A percentile compares a stretch with the other conserved stretches of the same genome.
Conservation (phyloP, 2,888 invertebrate genomes). For the Megaustenia siamemsis region DNA sequence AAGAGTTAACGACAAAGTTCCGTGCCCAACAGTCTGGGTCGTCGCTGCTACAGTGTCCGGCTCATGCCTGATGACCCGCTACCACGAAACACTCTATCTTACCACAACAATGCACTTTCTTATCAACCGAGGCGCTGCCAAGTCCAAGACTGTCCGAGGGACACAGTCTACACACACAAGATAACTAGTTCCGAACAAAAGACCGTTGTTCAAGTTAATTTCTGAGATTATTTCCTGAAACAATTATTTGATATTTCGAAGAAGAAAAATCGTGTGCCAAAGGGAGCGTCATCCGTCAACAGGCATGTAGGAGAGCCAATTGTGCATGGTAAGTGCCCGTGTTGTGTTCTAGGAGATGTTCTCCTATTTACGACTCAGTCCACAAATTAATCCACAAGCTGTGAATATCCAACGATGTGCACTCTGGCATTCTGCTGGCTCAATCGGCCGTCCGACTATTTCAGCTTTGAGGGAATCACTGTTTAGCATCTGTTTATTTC, state of each 20-base stretch:
- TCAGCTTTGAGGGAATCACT: slow-evolving; percentile 40
- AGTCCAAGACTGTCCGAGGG: too few relatives aligned
- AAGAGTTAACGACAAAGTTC: background rate
- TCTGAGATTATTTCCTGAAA: background rate
- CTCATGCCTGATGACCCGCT: too few relatives aligned
- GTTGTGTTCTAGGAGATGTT: slow-evolving; percentile 4
- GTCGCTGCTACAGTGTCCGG: too few relatives aligned
- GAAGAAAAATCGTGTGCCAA: background rate
- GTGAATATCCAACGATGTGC: slow-evolving; percentile 44
- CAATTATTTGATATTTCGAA: background rate
- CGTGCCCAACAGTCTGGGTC: too few relatives aligned
- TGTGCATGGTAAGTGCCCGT: slow-evolving; percentile 29
- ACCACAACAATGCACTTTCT: too few relatives aligned
- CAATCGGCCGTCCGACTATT: slow-evolving; percentile 46
- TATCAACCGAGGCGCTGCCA: too few relatives aligned
- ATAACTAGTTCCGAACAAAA: too few relatives aligned
- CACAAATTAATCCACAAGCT: slow-evolving; percentile 33
- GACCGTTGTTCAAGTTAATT: background rate
- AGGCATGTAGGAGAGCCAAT: slow-evolving; percentile 29
- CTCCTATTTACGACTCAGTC: slow-evolving; percentile 30
- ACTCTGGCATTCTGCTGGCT: slow-evolving; percentile 43
- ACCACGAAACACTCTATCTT: too few relatives aligned
- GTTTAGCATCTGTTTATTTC: slow-evolving; percentile 41
- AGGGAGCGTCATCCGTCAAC: background rate
- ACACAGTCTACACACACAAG: too few relatives aligned